These are phyloP conservation scores for Reticulitermes lucifugus DNA, from an alignment of 2,888 invertebrate genomes.

Conservation along the genomic window DNA sequence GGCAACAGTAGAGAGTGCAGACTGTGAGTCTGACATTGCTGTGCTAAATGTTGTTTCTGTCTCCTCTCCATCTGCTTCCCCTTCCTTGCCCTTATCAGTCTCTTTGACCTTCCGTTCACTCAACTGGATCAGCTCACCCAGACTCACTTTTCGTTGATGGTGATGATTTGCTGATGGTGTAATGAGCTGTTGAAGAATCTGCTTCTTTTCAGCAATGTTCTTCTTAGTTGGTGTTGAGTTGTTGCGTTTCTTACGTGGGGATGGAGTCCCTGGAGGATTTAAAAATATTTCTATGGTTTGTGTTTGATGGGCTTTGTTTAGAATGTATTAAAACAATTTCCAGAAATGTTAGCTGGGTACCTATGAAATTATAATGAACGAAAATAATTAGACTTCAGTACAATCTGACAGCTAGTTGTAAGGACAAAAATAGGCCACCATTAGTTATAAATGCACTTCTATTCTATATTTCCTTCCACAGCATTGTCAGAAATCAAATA, in stretches of 20 bases:
- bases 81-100: conserved; percentile 61
- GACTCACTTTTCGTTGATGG: conserved; percentile 73
- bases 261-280: conserved; percentile 73
- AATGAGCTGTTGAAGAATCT: conserved; percentile 82
- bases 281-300: not conserved
- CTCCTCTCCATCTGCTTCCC: conserved; percentile 58
- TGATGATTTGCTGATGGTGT: conserved; percentile 75
- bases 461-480: no score
- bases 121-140: conserved; percentile 81
- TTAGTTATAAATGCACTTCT: no score
- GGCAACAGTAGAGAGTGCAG: not conserved
- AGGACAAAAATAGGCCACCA: no score
- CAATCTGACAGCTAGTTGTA: no score
- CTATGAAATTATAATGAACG: no score
- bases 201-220: conserved; percentile 81
- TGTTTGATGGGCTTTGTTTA: not conserved
- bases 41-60: conserved; percentile 67
- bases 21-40: conserved; percentile 8
- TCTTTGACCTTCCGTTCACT: conserved; percentile 71
- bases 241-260: conserved; percentile 82
- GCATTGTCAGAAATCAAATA: no score
- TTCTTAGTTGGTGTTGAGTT: conserved; percentile 84
- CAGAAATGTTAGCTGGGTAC: not conserved
- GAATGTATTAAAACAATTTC: not conserved
- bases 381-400: no score